Conservation (phyloP, 2,888 invertebrate genomes). For the Argyresthia albistria region DNA sequence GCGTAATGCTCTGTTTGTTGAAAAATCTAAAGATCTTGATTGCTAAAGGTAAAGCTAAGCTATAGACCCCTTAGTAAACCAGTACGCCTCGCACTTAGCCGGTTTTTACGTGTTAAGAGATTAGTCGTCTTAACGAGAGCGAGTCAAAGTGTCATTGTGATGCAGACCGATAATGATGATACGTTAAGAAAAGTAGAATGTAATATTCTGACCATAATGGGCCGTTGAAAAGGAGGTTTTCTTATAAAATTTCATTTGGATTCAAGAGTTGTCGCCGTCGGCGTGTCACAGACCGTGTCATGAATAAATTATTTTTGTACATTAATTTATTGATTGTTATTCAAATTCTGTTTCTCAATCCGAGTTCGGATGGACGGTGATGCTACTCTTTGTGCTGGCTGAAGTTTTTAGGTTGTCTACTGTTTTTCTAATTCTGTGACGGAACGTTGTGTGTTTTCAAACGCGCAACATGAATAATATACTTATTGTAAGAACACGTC, state of each 20-base stretch:
- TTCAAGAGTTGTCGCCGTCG: constrained; percentile 54
- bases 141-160: constrained; percentile 57
- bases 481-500: constrained; percentile 6
- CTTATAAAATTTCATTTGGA: constrained; percentile 67
- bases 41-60: too few relatives aligned
- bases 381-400: constrained; percentile 44
- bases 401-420: constrained; percentile 47
- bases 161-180: constrained; percentile 59
- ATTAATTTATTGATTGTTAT: constrained; percentile 73
- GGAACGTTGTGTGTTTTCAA: constrained; percentile 37
- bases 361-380: constrained; percentile 57
- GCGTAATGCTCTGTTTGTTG: too few relatives aligned
- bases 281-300: constrained; percentile 51
- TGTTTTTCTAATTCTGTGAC: constrained; percentile 27
- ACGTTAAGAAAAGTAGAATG: constrained; percentile 52
- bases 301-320: constrained; percentile 64
- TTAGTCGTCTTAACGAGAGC: constrained; percentile 49
- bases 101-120: constrained; percentile 67
- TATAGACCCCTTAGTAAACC: too few relatives aligned
- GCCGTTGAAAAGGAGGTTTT: constrained; percentile 55
- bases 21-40: too few relatives aligned
- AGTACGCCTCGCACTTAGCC: constrained; percentile 15
- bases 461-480: constrained; percentile 29
- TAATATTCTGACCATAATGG: constrained; percentile 55
- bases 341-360: constrained; percentile 70